Evolutionary conservation across 2,113 vertebrate species (phyloP).

Genomic region (Pungitius pungitius): DNA sequence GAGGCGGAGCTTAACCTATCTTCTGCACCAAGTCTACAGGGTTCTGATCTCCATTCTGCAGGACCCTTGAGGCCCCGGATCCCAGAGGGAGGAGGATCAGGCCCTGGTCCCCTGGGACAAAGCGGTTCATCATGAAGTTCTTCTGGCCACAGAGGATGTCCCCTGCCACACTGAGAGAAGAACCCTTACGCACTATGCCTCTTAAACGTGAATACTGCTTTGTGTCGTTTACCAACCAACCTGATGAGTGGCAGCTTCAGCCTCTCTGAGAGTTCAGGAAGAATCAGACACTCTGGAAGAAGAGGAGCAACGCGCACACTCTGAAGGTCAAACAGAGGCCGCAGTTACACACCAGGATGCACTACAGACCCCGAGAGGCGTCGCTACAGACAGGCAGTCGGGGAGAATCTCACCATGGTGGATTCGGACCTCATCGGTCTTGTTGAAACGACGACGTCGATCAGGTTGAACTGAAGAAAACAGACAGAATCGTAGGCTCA

Average conservation of each 20-base stretch:
- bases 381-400: too few species aligned
- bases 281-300: slow-evolving; percentile 85
- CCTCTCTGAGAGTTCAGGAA: slow-evolving; percentile 85
- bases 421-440: slow-evolving; percentile 41
- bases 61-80: slow-evolving; percentile 31
- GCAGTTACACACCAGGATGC: background rate
- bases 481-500: background rate
- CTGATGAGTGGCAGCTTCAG: slow-evolving; percentile 86
- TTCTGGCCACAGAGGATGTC: slow-evolving; percentile 88
- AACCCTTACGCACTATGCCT: too few species aligned
- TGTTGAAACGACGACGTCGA: slow-evolving; percentile 74
- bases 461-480: slow-evolving; percentile 76
- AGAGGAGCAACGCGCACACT: slow-evolving; percentile 77
- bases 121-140: slow-evolving; percentile 90
- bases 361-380: background rate
- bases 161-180: slow-evolving; percentile 79
- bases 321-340: slow-evolving; percentile 62
- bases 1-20: background rate
- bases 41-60: background rate
- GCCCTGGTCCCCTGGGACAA: slow-evolving; percentile 74
- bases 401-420: slow-evolving; percentile 30
- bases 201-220: too few species aligned
- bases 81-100: slow-evolving; percentile 80
- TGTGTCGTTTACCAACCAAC: slow-evolving; percentile 65
- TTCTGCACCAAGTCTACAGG: background rate